Base-by-base conservation (phyloP, 2,888 invertebrate genomes). In the Rhingia campestris region DNA sequence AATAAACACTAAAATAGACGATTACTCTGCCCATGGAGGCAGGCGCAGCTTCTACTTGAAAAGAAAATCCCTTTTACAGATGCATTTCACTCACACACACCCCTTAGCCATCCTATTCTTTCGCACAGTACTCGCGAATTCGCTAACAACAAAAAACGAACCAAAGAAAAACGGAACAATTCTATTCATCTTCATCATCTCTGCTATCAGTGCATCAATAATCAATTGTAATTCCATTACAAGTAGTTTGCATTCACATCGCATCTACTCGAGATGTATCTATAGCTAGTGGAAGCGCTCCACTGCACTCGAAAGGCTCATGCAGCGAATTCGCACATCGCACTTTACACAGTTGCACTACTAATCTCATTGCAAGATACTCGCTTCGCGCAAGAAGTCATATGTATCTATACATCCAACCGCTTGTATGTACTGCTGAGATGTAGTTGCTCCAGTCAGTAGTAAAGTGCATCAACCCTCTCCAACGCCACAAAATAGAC, bases 151-250 rank as follows among this genome's bases (percentile, higher is more conserved):
- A 72, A 33, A 49, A 32, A 51, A 72, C 6, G 35, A 51, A 51
- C 5, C 22, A 35, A 7, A 14, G 10, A 41, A 37, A 64, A 14
- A 67, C 14, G 47, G 22, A 58, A 30, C 6, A 45, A 39, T 43
- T 51, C 45, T 47, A 80, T 75, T 80, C 74, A 80, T 84, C 80
- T 75, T 70, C 61, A 69, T 75, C 74, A 75, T 75, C 54, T 47
- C 54, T 49, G 61, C 70, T 74, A 66, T 77, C 75, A 58, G 80
- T 80, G 84, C 84, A 84, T 84, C 84, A 84, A 84, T 84, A 84
- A 84, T 75, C 84, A 84, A 84, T 84, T 84, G 84, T 84, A 84
- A 84, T 84, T 84, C 80, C 80, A 84, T 84, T 84, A 84, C 84
- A 80, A 84, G 84, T 84, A 75, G 74, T 70, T 53, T 66, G 35